Base-by-base conservation (phyloP, 2,797 vertebrate species). In the Clarias platycephalus region DNA sequence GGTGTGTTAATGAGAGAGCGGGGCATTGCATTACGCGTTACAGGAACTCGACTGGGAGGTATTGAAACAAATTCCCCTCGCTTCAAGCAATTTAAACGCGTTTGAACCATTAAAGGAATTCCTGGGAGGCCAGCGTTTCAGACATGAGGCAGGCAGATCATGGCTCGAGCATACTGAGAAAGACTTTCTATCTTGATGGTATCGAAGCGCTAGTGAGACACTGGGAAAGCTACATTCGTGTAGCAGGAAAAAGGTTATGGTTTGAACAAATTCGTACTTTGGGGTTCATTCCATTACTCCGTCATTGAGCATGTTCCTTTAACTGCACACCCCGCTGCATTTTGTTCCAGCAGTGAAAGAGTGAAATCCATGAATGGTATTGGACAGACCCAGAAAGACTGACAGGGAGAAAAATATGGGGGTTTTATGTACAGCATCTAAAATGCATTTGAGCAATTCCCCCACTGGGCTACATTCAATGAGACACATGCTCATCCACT, bases 1-100 rank as follows among this genome's bases (percentile, higher is more conserved):
- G 53, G 8, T 55, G 76, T 85, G 88, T 83, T 88, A 90, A 90
- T 90, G 87, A 88, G 86, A 84, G 88, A 82, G 78, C 66, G 77
- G 79, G 84, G 86, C 34, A 34, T 34, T 34, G 1, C 34, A 37
- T 37, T 37, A 6, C 37, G 37, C 37, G 6, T 37, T 37, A 37
- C 37, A 37, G 37, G 37, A 37, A 37, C 37, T 37, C 37, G 37
- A 37, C 37, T 37, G 37, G 37, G 37, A 37, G 37, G 5, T 37
- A 37, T 37, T 37, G 37, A 37, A 37, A 37, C 37, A 37, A 37
- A 37, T 37, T 6, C 37, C 37, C 37, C 37, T 7, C 37, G 37
- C 37, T 40, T 40, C 6, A 40, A 40, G 37, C 37, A 40, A 7
- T 40, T 40, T 40, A 40, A 40, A 7, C 37, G 6, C 7, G 37